Evolutionary conservation across 1,140 invertebrate genomes (phyloP), one percentile per base, ranked within the genome.

Genomic region (Drosophila chauvacae): DNA sequence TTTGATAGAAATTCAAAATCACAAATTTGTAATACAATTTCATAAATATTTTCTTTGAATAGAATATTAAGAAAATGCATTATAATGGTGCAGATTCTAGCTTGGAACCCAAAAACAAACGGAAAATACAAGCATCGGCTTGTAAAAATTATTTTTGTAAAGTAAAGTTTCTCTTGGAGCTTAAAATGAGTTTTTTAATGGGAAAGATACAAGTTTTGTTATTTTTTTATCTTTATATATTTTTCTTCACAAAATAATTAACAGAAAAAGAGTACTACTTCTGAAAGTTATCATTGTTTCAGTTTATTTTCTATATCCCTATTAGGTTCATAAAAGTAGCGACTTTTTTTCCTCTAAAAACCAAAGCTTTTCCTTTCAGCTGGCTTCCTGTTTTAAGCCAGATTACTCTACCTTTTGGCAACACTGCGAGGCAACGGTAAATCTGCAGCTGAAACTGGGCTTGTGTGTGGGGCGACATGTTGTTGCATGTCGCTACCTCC

Each of bases 401-500:
- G 53, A 47, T 62, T 65, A 33, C 5, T 41, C 56, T 65, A 37
- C 28, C 60, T 18, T 55, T 28, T 18, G 63, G 39, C 66, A 68
- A 18, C 66, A 64, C 51, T 73, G 62, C 37, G 50, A 41, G 57
- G 55, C 58, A 68, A 70, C 66, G 62, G 79, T 74, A 41, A 68
- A 47, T 58, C 63, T 57, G 57, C 57, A 47, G 41, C 35, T 37
- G 1, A 55, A 37, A 58, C 44, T 56, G 33, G 61, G 37, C 33
- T 11, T 61, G 39, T 69, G 28, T 62, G 30, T 63, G 56, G 55
- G 58, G 59, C 60, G 85, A 85, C 81, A 87, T 87, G 72, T 88
- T 77, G 76, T 88, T 88, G 83, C 83, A 87, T 88, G 66, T 77
- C 80, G 84, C 71, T 73, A 77, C 74, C 82, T 55, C 48, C 42